phyloP scores from a whole-genome alignment of 2,113 vertebrate species.

The Neolamprologus fasciatus region DNA sequence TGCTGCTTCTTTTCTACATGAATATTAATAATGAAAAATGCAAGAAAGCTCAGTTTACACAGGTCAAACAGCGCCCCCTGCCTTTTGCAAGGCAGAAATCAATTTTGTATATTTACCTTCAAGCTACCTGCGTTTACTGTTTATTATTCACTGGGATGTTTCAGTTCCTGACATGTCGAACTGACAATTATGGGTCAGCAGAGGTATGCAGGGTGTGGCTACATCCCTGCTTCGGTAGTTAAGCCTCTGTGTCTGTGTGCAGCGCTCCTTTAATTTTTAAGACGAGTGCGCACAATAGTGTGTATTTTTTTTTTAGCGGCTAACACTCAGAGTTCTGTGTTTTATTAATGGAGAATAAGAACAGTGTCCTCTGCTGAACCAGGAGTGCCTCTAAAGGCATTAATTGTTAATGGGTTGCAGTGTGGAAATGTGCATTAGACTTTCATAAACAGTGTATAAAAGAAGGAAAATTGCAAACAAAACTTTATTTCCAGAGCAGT shows the following conservation, averaged over 20 bases:
- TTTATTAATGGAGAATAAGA: not conserved
- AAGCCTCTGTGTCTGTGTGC: not conserved
- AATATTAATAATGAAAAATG: not conserved
- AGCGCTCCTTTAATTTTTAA: not conserved
- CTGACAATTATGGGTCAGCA: conserved; percentile 34
- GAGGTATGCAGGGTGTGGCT: conserved; percentile 38
- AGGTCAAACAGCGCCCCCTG: not conserved
- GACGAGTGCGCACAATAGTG: not conserved
- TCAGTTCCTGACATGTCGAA: not conserved
- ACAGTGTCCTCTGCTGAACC: not conserved
- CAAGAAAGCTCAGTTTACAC: not conserved
- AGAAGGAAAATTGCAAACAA: not conserved
- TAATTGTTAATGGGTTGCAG: not conserved
- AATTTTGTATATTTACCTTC: not conserved
- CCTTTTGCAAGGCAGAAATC: not conserved
- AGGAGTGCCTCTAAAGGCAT: not conserved
- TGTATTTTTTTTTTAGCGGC: not conserved
- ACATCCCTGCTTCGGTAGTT: conserved; percentile 33
- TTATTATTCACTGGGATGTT: not conserved
- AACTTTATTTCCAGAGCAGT: not conserved
- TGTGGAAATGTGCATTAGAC: not conserved
- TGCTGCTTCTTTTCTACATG: not conserved
- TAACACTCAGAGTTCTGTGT: not conserved
- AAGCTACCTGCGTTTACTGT: not conserved
- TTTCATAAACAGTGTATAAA: not conserved